A percentile compares a stretch with the other conserved stretches of the same genome.
Evolutionary conservation across 1,140 invertebrate species (phyloP).

Genomic region (Zaprionus vittiger): DNA sequence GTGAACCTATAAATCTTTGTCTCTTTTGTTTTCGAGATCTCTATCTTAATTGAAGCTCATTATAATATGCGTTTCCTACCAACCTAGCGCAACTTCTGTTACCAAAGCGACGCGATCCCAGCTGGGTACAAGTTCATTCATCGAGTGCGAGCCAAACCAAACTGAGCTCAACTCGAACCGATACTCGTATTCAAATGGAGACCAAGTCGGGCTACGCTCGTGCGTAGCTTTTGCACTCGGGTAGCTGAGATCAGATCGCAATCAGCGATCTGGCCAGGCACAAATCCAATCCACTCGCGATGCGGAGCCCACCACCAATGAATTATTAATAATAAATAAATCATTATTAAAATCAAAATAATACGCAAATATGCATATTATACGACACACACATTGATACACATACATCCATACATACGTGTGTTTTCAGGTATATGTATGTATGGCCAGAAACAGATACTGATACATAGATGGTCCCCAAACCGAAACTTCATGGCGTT

Average conservation of each 20-base stretch:
- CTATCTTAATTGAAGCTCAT: constrained; percentile 82
- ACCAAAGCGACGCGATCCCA: constrained; percentile 39
- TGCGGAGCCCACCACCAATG: constrained; percentile 77
- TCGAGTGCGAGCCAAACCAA: constrained; percentile 26
- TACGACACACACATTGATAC: constrained; percentile 50
- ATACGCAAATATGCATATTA: constrained; percentile 83
- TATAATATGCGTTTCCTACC: constrained; percentile 81
- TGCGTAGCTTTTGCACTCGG: constrained; percentile 64
- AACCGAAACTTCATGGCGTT: constrained; percentile 47
- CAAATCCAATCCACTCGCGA: constrained; percentile 50
- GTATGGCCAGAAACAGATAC: constrained; percentile 6
- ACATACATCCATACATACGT: not conserved
- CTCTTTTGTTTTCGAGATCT: constrained; percentile 77
- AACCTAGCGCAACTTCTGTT: constrained; percentile 58
- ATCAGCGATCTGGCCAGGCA: constrained; percentile 44
- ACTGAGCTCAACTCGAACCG: not conserved
- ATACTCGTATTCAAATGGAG: constrained; percentile 41
- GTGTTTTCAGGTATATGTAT: not conserved
- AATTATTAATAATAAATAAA: constrained; percentile 84
- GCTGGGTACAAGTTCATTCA: constrained; percentile 44
- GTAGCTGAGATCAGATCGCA: constrained; percentile 65
- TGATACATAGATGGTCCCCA: constrained; percentile 33
- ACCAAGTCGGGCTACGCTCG: constrained; percentile 35
- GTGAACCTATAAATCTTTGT: constrained; percentile 79
- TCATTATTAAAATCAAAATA: constrained; percentile 84